Base-by-base conservation (phyloP, 1,140 invertebrate species). In the Euwallacea fornicatus region DNA sequence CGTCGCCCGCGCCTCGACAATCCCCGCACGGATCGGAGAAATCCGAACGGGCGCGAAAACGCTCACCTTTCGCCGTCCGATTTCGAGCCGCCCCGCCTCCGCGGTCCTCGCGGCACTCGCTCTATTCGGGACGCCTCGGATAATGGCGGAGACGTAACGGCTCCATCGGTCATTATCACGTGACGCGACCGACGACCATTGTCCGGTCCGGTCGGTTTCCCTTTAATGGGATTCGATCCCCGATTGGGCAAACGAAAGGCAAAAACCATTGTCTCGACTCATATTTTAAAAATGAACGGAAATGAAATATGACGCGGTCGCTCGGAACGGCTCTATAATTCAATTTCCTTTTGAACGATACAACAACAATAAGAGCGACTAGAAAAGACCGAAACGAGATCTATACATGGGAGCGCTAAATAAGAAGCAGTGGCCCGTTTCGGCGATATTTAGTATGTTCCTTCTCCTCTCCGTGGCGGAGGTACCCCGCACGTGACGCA, bases 391-490 rank as follows among this genome's bases (percentile, higher is more conserved):
- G 46, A 3, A 50, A 50, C 13, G 46, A 50, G 46, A 50, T 50
- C 46, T 50, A 50, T 50, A 50, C 46, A 13, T 33, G 46, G 13
- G 9, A 2, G 46, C 9, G 46, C 13, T 50, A 11, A 11, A 50
- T 50, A 11, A 50, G 9, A 50, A 50, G 21, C 46, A 50, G 13
- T 10, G 46, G n/a, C 55, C 55, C 55, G 55, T 58, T 58, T 58
- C 50, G 21, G 55, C 55, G 21, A 58, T 58, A 58, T 58, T 58
- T 58, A 58, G 55, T 58, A 16, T 58, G 16, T 58, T 58, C 55
- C n/a, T 58, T 13, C 13, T 10, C 9, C n/a, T n/a, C 7, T 15
- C 6, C 21, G 21, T 33, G 21, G 21, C 21, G 21, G 21, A 33
- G 21, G 21, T 33, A 33, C 21, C 21, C 21, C 21, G 21, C 46